Base-by-base conservation (phyloP, 2,113 vertebrate species). In the Laterallus jamaicensis region DNA sequence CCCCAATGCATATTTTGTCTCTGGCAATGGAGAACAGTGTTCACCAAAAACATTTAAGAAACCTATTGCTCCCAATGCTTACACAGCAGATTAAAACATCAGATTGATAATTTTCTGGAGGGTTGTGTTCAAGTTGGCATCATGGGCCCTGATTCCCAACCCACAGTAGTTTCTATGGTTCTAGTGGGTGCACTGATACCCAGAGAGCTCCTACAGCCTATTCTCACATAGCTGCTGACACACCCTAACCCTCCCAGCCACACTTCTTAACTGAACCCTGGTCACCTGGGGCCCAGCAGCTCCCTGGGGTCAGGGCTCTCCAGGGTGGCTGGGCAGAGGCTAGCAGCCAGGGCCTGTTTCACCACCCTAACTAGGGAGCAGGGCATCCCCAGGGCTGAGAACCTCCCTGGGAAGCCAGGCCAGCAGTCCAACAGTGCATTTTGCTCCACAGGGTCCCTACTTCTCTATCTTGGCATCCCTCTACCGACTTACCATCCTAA, bases 241-340 rank as follows among this genome's bases (percentile, higher is more conserved):
- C 3, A 1, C 8, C 13, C 22, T 54, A 6, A 42, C 25, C 9
- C 26, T 24, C 37, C 69, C 4, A 1, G n/a, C 11, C 1, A 0
- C 40, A 17, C 47, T 77, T 40, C 58, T 15, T 9, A 9, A 4
- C 20, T 21, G 44, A 3, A 3, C 5, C 44, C 56, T 25, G 26
- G 6, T 3, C 3, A 14, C 55, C 14, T 1, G 0, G 0, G 6
- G 32, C 5, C 22, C 75, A 29, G 49, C 21, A 37, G 3, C 55
- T 60, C 21, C 31, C 17, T 11, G 32, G 18, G n/a, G n/a, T 22
- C 6, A 4, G 6, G n/a, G 17, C 35, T 59, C 17, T 13, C 42
- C 14, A 10, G n/a, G 22, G 32, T 16, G 15, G 56, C 42, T 44
- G 18, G 39, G 15, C 42, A 20, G 44, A 47, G 44, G 44, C 44